Base-by-base conservation (phyloP, 2,113 vertebrate species). In the Ceyx melanurus region DNA sequence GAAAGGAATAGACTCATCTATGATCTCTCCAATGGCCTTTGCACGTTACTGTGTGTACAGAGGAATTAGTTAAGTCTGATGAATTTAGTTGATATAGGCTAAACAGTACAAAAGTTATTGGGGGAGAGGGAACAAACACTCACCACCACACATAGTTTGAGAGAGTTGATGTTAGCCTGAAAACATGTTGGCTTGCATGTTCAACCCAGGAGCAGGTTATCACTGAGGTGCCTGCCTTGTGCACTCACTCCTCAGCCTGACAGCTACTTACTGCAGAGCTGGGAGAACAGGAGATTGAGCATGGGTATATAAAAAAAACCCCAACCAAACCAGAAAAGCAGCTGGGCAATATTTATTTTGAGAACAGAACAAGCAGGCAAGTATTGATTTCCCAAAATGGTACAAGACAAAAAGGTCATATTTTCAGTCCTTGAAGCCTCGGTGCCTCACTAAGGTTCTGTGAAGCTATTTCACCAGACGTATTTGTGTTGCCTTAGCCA, bases 371-470 rank as follows among this genome's bases (percentile, higher is more conserved):
- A 88, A 93, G 31, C 50, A 86, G 5, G 0, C 54, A 48, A 45
- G 42, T 68, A 90, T 77, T 90, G 58, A 88, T 96, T 94, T 94
- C n/a, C 58, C 58, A 25, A 92, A 94, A 82, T 7, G 29, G 28
- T 64, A 66, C 50, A 80, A 86, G 85, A 82, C 26, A 66, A 53
- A 92, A 90, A 82, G 50, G 68, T 91, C 57, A 13, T 82, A 45
- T 56, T 86, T 80, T 74, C 42, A 71, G 43, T 37, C 51, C 40
- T 90, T 5, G 4, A 28, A 86, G 60, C n/a, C 15, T 29, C 4
- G 3, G 28, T 66, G 33, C 26, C 42, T 77, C 1, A 1, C 53
- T n/a, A 28, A 62, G 35, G 64, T 61, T 82, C 70, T 42, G 15
- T 33, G 57, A 65, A 87, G 37, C 26, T 75, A 64, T 82, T 92